A percentile compares a stretch with the other conserved stretches of the same genome.
Conservation (phyloP, 1,140 invertebrate species). For the Mamestra configurata region DNA sequence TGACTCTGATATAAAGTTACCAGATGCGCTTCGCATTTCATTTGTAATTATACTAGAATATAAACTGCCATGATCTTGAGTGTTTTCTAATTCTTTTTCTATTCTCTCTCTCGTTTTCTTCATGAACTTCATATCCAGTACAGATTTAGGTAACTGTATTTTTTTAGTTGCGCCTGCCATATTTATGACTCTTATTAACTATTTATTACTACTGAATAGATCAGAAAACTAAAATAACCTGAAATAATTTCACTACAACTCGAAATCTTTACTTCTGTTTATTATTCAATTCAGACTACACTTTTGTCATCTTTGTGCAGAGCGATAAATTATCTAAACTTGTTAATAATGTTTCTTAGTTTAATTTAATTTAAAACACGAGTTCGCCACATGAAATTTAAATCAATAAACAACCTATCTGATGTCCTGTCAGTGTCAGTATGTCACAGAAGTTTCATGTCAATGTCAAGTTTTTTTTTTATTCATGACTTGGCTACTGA, state of each 20-base stretch:
- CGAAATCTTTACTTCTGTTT: no score
- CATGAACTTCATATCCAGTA: slow-evolving; percentile 96
- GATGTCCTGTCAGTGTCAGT: neutral
- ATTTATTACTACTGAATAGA: neutral
- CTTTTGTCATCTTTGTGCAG: neutral
- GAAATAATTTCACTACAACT: no score
- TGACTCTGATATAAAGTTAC: slow-evolving; percentile 92
- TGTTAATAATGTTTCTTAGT: no score
- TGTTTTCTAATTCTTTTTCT: slow-evolving; percentile 92
- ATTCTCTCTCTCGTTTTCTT: slow-evolving; percentile 95
- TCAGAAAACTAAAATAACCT: no score
- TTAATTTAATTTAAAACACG: no score
- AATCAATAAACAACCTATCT: neutral
- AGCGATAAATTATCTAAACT: neutral
- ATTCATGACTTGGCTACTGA: no score
- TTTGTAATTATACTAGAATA: slow-evolving; percentile 91
- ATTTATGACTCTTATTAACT: neutral
- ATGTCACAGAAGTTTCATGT: neutral
- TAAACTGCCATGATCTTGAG: slow-evolving; percentile 90
- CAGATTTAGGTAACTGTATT: slow-evolving; percentile 90
- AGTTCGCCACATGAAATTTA: neutral
- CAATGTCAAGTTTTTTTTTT: no score
- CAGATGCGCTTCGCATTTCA: slow-evolving; percentile 88
- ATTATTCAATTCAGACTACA: no score
- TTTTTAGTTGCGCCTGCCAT: slow-evolving; percentile 66